These are phyloP conservation scores for Parnassius apollo DNA, from an alignment of 2,888 invertebrate species.

Conservation along the genomic window DNA sequence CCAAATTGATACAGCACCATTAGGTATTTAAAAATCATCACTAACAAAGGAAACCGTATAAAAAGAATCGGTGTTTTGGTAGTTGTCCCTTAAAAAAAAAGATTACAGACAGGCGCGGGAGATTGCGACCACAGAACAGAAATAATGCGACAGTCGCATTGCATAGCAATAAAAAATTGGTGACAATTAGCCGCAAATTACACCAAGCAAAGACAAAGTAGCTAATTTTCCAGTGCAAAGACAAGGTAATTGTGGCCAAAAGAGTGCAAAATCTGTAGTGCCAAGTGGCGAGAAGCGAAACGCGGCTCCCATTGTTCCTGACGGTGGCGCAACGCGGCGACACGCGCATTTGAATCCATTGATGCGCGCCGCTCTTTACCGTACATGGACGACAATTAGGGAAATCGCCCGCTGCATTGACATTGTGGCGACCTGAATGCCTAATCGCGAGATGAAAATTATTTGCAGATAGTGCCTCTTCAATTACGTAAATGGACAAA, in stretches of 20 bases:
- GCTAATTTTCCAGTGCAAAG: slow-evolving; percentile 54
- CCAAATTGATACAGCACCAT: slow-evolving; percentile 26
- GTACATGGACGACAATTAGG: slow-evolving; percentile 49
- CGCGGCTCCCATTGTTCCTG: slow-evolving; percentile 57
- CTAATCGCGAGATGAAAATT: slow-evolving; percentile 71
- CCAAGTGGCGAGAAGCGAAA: slow-evolving; percentile 52
- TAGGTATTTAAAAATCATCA: slow-evolving; percentile 14
- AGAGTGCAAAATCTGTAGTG: slow-evolving; percentile 54
- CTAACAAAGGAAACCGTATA: not conserved
- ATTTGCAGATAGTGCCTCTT: slow-evolving; percentile 61
- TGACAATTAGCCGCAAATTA: slow-evolving; percentile 14
- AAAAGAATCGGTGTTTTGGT: not conserved
- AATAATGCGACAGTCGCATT: not conserved
- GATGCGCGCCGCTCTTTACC: slow-evolving; percentile 53
- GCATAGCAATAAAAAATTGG: slow-evolving; percentile 4
- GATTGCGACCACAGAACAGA: too few species aligned
- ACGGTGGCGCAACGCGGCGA: slow-evolving; percentile 69
- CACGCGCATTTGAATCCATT: slow-evolving; percentile 73
- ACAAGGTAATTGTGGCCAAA: slow-evolving; percentile 62
- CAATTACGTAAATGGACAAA: slow-evolving; percentile 68
- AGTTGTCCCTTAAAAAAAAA: too few species aligned
- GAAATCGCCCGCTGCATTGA: slow-evolving; percentile 58
- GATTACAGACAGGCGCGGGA: too few species aligned
- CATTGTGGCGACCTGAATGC: slow-evolving; percentile 66
- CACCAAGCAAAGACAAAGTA: slow-evolving; percentile 6